Base-by-base conservation (phyloP, 2,797 vertebrate genomes). In the Muraenolepis orangiensis region DNA sequence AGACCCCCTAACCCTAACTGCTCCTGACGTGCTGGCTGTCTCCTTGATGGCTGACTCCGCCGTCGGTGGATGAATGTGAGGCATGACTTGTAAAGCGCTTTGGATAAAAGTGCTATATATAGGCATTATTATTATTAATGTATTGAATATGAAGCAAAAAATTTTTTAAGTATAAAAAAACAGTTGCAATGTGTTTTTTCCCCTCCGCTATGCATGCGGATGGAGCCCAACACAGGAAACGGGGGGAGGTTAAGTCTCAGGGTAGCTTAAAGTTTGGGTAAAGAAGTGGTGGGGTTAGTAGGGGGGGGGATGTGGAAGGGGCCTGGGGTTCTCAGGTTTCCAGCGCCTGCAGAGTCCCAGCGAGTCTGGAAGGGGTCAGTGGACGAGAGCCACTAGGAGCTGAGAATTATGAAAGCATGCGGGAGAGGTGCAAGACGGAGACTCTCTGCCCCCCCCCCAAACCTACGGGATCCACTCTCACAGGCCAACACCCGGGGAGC, bases 401-500 rank as follows among this genome's bases (percentile, higher is more conserved):
- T 84, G 86, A 86, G 83, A 87, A 90, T 86, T 82, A 0, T 82
- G 88, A 87, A 90, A 88, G 46, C 87, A 86, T 84, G 85, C 87
- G 89, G 85, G 80, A 88, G 87, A 88, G 87, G 81, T 83, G 75
- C 68, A 61, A 77, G 81, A 81, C 81, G 73, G 86, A 82, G 82
- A 85, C 85, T 87, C 84, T 84, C n/a, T n/a, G n/a, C n/a, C n/a
- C 81, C 76, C 26, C n/a, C 85, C 80, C 76, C 23, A n/a, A 72
- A 86, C 77, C 86, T 81, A 86, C 83, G 78, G 87, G 86, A 88
- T 38, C 79, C 69, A 66, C 78, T 80, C 74, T 81, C 73, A 23
- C 76, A 76, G 76, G 51, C 13, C 18, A 16, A 34, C 73, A 70
- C 84, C 80, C 30, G 23, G 69, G 73, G 81, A 78, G 81, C 80